phyloP scores from a whole-genome alignment of 1,140 invertebrate species.

The Acarapis woodi region DNA sequence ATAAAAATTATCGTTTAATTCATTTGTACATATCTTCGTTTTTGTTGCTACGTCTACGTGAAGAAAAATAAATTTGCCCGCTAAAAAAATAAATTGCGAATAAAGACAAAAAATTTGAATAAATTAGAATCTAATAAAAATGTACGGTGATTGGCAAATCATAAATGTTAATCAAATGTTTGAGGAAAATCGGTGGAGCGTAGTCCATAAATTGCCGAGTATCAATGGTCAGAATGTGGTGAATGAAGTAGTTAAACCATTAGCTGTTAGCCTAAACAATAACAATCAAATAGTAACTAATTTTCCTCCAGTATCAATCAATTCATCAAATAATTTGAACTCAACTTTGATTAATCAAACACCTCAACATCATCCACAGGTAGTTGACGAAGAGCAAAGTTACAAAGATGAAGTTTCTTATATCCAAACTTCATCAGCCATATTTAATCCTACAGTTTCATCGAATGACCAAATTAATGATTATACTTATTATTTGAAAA shows the following conservation, averaged over 20 bases:
- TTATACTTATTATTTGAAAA: conserved; percentile 13
- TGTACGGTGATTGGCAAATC: conserved; percentile 20
- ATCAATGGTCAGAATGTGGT: conserved; percentile 47
- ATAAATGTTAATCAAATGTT: conserved; percentile 18
- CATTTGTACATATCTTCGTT: too few relatives aligned
- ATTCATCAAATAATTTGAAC: conserved; percentile 11
- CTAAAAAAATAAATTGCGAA: too few relatives aligned
- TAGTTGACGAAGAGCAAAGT: conserved; percentile 9
- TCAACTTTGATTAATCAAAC: not conserved
- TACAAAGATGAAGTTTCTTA: conserved; percentile 8
- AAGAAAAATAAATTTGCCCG: too few relatives aligned
- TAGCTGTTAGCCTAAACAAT: conserved; percentile 41
- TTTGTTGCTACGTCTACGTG: too few relatives aligned
- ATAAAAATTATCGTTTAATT: too few relatives aligned
- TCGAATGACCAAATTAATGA: conserved; percentile 1
- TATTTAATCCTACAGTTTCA: not conserved
- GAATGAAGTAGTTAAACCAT: conserved; percentile 43
- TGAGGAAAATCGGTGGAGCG: conserved; percentile 34
- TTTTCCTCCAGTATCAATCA: too few relatives aligned
- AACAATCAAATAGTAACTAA: conserved; percentile 15
- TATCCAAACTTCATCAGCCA: not conserved
- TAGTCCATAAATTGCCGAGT: conserved; percentile 52
- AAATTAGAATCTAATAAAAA: too few relatives aligned
- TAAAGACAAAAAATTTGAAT: too few relatives aligned
- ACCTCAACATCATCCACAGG: conserved; percentile 3